Evolutionary conservation across 2,888 invertebrate genomes (phyloP).

Genomic region (Siphlonurus alternatus): DNA sequence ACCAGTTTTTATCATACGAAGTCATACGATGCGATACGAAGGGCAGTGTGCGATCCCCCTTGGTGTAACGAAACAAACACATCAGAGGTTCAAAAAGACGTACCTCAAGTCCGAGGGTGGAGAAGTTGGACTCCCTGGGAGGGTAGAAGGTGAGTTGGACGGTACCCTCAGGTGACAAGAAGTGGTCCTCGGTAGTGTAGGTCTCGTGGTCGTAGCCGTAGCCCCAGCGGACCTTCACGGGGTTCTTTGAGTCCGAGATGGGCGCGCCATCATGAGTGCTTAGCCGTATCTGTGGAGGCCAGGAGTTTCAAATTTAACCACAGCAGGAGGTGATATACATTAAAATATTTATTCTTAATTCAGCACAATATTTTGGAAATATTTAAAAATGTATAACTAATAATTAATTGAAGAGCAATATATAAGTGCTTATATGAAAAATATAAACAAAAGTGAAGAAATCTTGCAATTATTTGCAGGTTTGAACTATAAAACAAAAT

Average conservation of each 20-base stretch:
- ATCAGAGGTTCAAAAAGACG: constrained; percentile 10
- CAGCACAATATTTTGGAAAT: not conserved
- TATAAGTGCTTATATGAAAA: no score
- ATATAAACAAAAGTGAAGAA: no score
- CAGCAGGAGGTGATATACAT: not conserved
- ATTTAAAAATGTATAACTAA: no score
- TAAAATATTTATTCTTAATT: constrained; percentile 12
- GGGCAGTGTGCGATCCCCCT: no score
- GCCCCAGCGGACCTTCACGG: constrained; percentile 41
- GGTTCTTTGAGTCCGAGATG: constrained; percentile 37
- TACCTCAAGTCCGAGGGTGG: constrained; percentile 57
- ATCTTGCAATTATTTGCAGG: no score
- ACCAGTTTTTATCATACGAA: no score
- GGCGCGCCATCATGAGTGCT: constrained; percentile 52
- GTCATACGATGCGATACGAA: no score
- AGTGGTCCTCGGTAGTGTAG: constrained; percentile 32
- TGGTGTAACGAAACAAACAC: no score
- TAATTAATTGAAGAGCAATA: no score
- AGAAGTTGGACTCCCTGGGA: constrained; percentile 37
- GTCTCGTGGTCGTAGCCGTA: constrained; percentile 39
- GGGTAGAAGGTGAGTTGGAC: constrained; percentile 43
- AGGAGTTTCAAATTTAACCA: not conserved
- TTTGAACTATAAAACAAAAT: no score
- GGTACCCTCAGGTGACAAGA: constrained; percentile 44
- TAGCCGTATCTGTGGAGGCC: constrained; percentile 40